Conservation (phyloP, 2,888 invertebrate species). For the Hydriomena furcata region DNA sequence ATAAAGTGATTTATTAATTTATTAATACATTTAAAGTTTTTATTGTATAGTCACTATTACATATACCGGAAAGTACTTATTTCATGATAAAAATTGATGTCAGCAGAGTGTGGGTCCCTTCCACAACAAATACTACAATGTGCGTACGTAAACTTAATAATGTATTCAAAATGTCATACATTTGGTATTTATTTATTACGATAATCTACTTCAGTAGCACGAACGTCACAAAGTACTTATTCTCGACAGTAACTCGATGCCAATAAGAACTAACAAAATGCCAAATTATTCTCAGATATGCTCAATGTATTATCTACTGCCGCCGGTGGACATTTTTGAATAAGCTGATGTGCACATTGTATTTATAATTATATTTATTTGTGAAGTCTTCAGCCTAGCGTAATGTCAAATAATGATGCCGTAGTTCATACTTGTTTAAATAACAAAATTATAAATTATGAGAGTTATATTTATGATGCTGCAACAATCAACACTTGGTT, state of each 20-base stretch:
- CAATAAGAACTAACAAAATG: conserved; percentile 49
- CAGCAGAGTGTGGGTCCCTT: conserved; percentile 52
- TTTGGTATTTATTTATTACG: conserved; percentile 48
- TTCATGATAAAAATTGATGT: conserved; percentile 33
- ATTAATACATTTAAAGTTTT: no score
- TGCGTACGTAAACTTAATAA: conserved; percentile 67
- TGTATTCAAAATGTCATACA: conserved; percentile 45
- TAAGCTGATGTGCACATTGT: conserved; percentile 70
- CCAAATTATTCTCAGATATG: conserved; percentile 64
- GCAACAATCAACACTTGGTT: conserved; percentile 57
- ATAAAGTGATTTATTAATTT: no score
- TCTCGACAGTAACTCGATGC: conserved; percentile 39
- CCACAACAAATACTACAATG: conserved; percentile 57
- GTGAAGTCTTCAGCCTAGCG: conserved; percentile 66
- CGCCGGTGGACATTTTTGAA: conserved; percentile 44
- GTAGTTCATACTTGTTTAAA: conserved; percentile 67
- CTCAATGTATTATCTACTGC: conserved; percentile 58
- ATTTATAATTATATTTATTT: conserved; percentile 63
- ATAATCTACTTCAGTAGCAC: conserved; percentile 46
- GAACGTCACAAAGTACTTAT: conserved; percentile 67
- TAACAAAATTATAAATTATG: conserved; percentile 64
- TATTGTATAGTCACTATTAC: no score
- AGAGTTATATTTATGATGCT: conserved; percentile 74
- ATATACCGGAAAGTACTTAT: no score
- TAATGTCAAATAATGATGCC: conserved; percentile 72